Evolutionary conservation across 2,113 vertebrate genomes (phyloP), one percentile per base, ranked within the genome.

Genomic region (Regulus satrapa): DNA sequence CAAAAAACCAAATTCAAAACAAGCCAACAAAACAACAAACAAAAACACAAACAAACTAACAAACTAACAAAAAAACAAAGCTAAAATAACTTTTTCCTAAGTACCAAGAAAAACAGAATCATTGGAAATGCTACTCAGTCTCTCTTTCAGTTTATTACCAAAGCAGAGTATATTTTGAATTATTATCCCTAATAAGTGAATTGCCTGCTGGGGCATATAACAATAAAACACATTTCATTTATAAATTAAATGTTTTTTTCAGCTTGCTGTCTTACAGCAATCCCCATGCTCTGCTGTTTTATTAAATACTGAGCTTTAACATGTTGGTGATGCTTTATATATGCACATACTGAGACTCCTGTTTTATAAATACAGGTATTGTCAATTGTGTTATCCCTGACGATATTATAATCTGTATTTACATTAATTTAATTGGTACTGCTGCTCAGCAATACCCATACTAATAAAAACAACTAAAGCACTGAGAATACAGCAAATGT

Each of bases 331-430:
- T 95, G 62, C 68, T 96, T 96, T 87, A 85, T 55, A 85, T 55
- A 83, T 78, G 88, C 58, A 85, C 58, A 83, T 78, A 89, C 58
- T 69, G 48, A 36, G 51, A 91, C 36, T 83, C 59, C 72, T 88
- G 78, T 93, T 95, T 96, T 94, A 62, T 89, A 94, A 97, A 95
- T 67, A 94, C 23, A 34, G 2, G 4, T 71, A 88, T 68, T 38
- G n/a, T 82, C 82, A 75, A 40, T 95, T 95, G 64, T 83, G 88
- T 87, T 94, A 94, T 89, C 74, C 79, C 90, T 94, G 91, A 94
- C 94, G 81, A 88, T 66, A 73, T 88, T 95, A 90, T 94, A 87
- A 97, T 96, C 90, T 91, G 90, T 97, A 85, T 91, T 97, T 96
- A 91, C 48, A 96, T 43, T 76, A 73, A 24, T 38, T 40, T 88